Percentiles rank a stretch among this genome's conserved stretches.
These are phyloP conservation scores for Boleophthalmus pectinirostris DNA, from an alignment of 2,113 vertebrate genomes.

Conservation along the genomic window DNA sequence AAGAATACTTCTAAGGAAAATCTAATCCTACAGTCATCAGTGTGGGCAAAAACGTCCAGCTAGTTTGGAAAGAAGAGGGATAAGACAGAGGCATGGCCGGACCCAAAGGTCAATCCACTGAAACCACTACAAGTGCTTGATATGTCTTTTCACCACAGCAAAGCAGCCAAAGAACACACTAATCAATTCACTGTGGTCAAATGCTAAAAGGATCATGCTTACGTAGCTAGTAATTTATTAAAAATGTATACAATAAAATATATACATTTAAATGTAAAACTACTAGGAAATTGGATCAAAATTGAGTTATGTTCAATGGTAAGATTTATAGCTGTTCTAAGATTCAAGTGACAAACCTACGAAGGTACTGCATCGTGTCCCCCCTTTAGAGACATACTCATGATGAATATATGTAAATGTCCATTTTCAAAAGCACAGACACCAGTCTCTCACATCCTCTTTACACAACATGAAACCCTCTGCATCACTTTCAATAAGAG, in stretches of 20 bases:
- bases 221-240: neutral
- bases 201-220: neutral
- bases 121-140: slow-evolving; percentile 36
- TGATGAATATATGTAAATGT: slow-evolving; percentile 74
- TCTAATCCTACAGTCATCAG: slow-evolving; percentile 41
- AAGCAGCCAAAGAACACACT: neutral
- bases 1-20: slow-evolving; percentile 55
- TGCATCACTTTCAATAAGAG: slow-evolving; percentile 72
- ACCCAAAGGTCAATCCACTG: slow-evolving; percentile 23
- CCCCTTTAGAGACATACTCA: slow-evolving; percentile 32
- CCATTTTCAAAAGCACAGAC: slow-evolving; percentile 63
- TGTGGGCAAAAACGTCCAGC: slow-evolving; percentile 31
- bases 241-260: neutral
- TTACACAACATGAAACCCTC: slow-evolving; percentile 60
- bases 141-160: slow-evolving; percentile 28
- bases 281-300: neutral
- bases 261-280: neutral
- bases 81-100: slow-evolving; percentile 39
- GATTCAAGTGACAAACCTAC: slow-evolving; percentile 16
- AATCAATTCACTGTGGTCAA: neutral
- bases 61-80: slow-evolving; percentile 25
- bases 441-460: slow-evolving; percentile 53
- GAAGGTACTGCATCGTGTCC: slow-evolving; percentile 36
- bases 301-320: slow-evolving; percentile 23
- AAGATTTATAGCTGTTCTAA: slow-evolving; percentile 37